A percentile compares a stretch with the other conserved stretches of the same genome.
phyloP scores from a whole-genome alignment of 2,797 vertebrate species.

The Ptychadena robeensis region DNA sequence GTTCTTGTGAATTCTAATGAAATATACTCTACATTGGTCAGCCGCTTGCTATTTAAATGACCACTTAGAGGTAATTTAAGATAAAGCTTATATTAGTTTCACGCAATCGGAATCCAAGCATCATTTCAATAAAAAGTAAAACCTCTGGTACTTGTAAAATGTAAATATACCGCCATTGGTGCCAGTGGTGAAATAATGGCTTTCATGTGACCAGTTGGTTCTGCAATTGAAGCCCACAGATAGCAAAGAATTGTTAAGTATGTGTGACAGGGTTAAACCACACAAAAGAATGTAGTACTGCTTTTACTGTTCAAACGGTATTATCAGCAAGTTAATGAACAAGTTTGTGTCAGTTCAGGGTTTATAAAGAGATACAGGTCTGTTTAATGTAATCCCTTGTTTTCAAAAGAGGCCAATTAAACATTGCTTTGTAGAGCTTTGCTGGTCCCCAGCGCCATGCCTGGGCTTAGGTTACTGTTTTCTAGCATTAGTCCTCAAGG shows the following conservation, averaged over 20 bases:
- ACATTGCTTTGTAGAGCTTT: conserved; percentile 35
- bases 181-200: no score
- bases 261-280: conserved; percentile 25
- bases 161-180: no score
- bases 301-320: neutral
- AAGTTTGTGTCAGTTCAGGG: conserved; percentile 13
- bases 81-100: no score
- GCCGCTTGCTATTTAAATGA: no score
- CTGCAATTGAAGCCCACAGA: neutral
- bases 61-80: no score
- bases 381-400: conserved; percentile 45
- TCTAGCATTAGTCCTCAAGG: conserved; percentile 12
- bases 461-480: conserved; percentile 33
- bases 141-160: no score
- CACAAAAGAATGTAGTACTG: neutral
- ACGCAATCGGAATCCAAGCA: no score
- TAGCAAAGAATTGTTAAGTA: neutral
- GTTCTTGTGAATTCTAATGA: no score
- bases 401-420: conserved; percentile 49
- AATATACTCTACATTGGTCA: no score
- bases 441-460: conserved; percentile 17
- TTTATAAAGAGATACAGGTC: conserved; percentile 24
- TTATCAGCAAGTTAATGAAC: conserved; percentile 32
- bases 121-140: no score
- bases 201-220: neutral